Base-by-base conservation (phyloP, 1,140 invertebrate species). In the Mesaphorura yosii region DNA sequence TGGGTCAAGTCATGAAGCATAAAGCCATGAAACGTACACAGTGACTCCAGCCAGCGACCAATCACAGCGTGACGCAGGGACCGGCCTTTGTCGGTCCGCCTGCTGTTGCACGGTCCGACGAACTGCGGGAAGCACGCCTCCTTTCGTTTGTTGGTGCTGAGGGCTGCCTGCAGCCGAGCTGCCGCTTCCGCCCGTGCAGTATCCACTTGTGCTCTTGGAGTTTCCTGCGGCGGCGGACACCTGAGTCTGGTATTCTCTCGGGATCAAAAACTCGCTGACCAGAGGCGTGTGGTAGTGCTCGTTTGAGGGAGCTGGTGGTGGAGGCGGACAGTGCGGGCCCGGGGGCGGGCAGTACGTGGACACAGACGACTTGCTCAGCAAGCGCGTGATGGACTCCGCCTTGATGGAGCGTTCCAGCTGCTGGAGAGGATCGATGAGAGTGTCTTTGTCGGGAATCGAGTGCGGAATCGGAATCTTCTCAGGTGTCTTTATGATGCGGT, bases 401-500 rank as follows among this genome's bases (percentile, higher is more conserved):
- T 59, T 63, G 48, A 51, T 46, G n/a, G 49, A 54, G 22, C 61
- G 5, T 23, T 57, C 56, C 27, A 47, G 14, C 27, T 63, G 55
- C 25, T 63, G 57, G 40, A 57, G 57, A 2, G 61, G 61, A 10
- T 44, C 37, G 4, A 56, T 23, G 2, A 42, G 27, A 22, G 29
- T 10, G 15, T 48, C 42, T 25, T 53, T 38, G 26, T 62, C 60
- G 3, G 60, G 60, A 17, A 62, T 57, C 25, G 58, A 62, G 5
- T 57, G 50, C 28, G 60, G 60, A 29, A 62, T 62, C 19, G 54
- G 27, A 17, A 62, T 59, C 40, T 62, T 62, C 10, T 62, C 31
- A 6, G 60, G 60, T 1, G 42, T 53, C 14, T 57, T 54, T n/a
- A 62, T 28, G 38, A 62, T 53, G 20, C 57, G 53, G 23, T 62